phyloP scores from a whole-genome alignment of 2,113 vertebrate species.

The Campylomormyrus tamandua region DNA sequence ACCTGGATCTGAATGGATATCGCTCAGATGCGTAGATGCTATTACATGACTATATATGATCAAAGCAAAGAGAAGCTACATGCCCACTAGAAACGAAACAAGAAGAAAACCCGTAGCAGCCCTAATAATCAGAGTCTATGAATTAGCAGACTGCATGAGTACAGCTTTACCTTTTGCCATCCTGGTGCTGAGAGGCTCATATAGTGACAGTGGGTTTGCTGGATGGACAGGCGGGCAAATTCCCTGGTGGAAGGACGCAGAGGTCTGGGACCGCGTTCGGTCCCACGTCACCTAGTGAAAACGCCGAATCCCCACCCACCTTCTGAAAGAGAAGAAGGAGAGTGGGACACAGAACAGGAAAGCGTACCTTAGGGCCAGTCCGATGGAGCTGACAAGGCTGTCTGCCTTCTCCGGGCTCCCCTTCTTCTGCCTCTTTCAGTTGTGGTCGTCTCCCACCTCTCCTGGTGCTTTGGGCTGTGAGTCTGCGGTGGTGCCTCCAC shows the following conservation, averaged over 20 bases:
- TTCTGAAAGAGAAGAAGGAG: neutral
- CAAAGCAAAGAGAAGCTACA: neutral
- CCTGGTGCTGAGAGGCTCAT: neutral
- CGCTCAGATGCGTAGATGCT: neutral
- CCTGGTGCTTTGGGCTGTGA: slow-evolving; percentile 7
- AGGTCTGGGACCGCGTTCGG: neutral
- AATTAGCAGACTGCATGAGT: too few species aligned
- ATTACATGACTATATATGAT: neutral
- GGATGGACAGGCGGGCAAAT: neutral
- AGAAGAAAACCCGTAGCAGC: too few species aligned
- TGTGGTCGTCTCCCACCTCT: neutral
- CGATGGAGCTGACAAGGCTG: neutral
- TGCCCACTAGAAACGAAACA: too few species aligned
- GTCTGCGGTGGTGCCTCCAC: neutral
- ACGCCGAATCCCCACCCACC: neutral
- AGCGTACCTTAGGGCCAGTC: neutral
- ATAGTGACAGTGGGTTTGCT: neutral
- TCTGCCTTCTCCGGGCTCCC: neutral
- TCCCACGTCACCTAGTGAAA: neutral
- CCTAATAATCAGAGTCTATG: neutral
- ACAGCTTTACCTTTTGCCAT: neutral
- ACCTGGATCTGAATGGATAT: neutral
- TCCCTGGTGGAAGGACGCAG: neutral
- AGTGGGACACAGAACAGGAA: neutral
- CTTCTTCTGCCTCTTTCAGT: slow-evolving; percentile 16